A percentile compares a stretch with the other conserved stretches of the same genome.
These are phyloP conservation scores for Falco concolor DNA, from an alignment of 2,797 vertebrate genomes.

Conservation along the genomic window DNA sequence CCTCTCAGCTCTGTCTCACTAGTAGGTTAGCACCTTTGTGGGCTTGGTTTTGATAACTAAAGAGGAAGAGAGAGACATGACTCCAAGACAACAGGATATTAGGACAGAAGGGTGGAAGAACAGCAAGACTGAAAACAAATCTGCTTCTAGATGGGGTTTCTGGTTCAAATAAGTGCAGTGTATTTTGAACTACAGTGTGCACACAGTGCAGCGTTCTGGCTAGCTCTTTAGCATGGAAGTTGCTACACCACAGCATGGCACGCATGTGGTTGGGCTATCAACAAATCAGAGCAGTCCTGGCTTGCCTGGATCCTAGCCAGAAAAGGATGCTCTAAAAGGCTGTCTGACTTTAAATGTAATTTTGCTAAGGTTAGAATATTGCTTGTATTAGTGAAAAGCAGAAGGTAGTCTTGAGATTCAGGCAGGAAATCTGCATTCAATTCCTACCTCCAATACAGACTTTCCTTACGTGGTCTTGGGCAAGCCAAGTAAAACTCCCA, in stretches of 20 bases:
- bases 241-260: background rate
- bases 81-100: background rate
- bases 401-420: background rate
- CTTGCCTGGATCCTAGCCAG: background rate
- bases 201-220: accelerated
- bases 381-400: background rate
- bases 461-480: background rate
- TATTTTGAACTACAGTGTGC: background rate
- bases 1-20: background rate
- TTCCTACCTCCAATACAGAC: background rate
- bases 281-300: background rate
- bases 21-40: background rate
- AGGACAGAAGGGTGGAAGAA: background rate
- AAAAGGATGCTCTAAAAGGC: background rate
- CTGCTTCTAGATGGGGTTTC: background rate
- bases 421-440: background rate
- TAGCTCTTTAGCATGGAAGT: background rate
- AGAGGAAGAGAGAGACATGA: background rate
- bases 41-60: background rate
- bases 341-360: background rate
- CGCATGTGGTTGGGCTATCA: background rate
- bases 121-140: background rate
- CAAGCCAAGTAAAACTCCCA: background rate
- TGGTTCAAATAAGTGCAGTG: background rate
- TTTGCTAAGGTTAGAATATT: background rate